A percentile compares a stretch with the other conserved stretches of the same genome.
Conservation (phyloP, 2,888 invertebrate species). For the Phortica magna region DNA sequence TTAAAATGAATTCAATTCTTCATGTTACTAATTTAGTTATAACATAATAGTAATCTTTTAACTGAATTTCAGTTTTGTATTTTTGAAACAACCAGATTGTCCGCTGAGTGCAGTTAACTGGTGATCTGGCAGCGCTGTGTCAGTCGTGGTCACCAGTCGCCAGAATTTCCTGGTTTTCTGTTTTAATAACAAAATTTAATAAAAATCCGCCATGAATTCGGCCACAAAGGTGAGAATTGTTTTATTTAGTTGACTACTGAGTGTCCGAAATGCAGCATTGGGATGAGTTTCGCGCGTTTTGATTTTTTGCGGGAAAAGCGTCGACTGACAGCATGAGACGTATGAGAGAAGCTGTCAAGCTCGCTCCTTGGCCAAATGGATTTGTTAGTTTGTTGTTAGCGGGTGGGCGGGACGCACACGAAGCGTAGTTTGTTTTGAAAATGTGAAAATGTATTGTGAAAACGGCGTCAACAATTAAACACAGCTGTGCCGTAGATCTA, state of each 20-base stretch:
- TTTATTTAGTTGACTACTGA: constrained; percentile 9
- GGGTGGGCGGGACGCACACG: constrained; percentile 54
- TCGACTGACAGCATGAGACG: constrained; percentile 51
- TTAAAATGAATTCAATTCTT: too few species aligned
- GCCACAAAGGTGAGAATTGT: constrained; percentile 76
- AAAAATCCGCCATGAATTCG: constrained; percentile 72
- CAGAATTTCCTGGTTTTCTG: constrained; percentile 5
- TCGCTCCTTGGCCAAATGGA: constrained; percentile 64
- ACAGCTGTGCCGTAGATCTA: constrained; percentile 13
- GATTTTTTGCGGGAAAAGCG: constrained; percentile 50
- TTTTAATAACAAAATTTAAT: constrained; percentile 11
- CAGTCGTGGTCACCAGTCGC: too few species aligned
- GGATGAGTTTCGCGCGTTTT: background rate
- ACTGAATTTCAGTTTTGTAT: too few species aligned
- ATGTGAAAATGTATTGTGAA: background rate
- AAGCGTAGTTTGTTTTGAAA: constrained; percentile 54
- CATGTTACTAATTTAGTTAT: too few species aligned
- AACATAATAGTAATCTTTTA: too few species aligned
- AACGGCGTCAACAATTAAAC: background rate
- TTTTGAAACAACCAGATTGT: too few species aligned
- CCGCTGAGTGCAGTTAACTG: too few species aligned
- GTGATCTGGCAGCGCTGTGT: too few species aligned
- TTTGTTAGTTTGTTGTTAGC: constrained; percentile 50
- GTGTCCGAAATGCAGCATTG: constrained; percentile 24
- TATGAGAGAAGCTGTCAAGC: constrained; percentile 47